A percentile compares a stretch with the other conserved stretches of the same genome.
phyloP scores from a whole-genome alignment of 2,888 invertebrate genomes.

The Carcina quercana region DNA sequence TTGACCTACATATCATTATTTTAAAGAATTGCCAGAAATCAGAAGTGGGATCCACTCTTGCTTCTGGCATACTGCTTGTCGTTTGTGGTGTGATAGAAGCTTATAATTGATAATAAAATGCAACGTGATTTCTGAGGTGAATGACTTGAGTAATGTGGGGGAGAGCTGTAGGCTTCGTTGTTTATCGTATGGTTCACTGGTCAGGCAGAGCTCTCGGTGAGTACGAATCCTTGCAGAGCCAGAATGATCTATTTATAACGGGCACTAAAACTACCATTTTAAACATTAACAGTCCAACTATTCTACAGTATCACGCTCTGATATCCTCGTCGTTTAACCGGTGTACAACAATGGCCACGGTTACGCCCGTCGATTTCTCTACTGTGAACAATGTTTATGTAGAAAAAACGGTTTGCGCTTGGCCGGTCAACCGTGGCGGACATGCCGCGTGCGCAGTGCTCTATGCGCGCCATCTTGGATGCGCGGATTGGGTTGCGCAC shows the following conservation, averaged over 20 bases:
- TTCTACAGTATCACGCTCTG: conserved; percentile 66
- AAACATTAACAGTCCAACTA: conserved; percentile 23
- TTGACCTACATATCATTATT: no score
- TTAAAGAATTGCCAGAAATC: no score
- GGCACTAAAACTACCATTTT: conserved; percentile 1
- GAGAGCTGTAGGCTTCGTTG: no score
- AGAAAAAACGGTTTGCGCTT: conserved; percentile 43
- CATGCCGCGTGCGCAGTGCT: conserved; percentile 65
- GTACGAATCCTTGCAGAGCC: no score
- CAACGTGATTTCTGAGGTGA: no score
- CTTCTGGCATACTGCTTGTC: no score
- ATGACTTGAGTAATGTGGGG: no score
- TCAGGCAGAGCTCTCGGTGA: no score
- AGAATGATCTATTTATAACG: conserved; percentile 4
- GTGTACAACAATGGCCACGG: conserved; percentile 63
- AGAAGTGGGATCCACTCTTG: no score
- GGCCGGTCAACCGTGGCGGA: conserved; percentile 55
- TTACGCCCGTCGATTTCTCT: conserved; percentile 72
- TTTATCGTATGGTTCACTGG: no score
- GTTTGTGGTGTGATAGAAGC: no score
- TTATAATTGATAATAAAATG: no score
- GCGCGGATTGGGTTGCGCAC: conserved; percentile 63
- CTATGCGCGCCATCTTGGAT: conserved; percentile 63
- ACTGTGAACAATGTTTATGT: conserved; percentile 70
- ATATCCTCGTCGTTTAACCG: conserved; percentile 61